Conservation (phyloP, 2,888 invertebrate species). For the Agelastica alni region DNA sequence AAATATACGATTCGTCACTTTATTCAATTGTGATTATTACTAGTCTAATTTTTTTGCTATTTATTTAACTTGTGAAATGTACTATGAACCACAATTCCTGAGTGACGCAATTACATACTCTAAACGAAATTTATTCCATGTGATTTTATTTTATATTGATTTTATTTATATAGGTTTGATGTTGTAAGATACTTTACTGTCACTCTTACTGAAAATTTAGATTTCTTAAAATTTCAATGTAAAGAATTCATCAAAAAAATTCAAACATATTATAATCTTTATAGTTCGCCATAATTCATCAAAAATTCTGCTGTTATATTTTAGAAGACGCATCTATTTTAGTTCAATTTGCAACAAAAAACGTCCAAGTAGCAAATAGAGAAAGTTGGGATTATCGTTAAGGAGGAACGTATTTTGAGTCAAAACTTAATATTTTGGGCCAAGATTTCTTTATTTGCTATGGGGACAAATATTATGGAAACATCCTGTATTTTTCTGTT, state of each 20-base stretch:
- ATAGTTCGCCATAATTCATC: no score
- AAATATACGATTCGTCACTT: constrained; percentile 9
- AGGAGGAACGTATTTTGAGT: no score
- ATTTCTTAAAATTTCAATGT: neutral
- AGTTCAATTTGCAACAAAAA: no score
- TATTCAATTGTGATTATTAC: constrained; percentile 22
- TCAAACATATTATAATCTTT: neutral
- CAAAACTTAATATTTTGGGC: no score
- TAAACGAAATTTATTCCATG: neutral
- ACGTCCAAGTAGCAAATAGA: no score
- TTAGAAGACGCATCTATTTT: no score
- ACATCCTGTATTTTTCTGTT: no score
- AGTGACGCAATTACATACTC: neutral
- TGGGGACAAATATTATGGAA: no score
- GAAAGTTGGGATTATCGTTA: no score
- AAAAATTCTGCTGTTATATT: no score
- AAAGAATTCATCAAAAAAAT: constrained; percentile 2
- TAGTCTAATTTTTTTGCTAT: constrained; percentile 26
- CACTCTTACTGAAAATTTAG: neutral
- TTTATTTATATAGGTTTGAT: constrained; percentile 1
- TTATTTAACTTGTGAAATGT: constrained; percentile 24
- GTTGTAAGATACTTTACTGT: neutral
- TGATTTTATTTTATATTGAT: constrained; percentile 1
- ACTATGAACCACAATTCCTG: neutral
- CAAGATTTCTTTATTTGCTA: no score